phyloP scores from a whole-genome alignment of 2,888 invertebrate species.

The Zaprionus bogoriensis region DNA sequence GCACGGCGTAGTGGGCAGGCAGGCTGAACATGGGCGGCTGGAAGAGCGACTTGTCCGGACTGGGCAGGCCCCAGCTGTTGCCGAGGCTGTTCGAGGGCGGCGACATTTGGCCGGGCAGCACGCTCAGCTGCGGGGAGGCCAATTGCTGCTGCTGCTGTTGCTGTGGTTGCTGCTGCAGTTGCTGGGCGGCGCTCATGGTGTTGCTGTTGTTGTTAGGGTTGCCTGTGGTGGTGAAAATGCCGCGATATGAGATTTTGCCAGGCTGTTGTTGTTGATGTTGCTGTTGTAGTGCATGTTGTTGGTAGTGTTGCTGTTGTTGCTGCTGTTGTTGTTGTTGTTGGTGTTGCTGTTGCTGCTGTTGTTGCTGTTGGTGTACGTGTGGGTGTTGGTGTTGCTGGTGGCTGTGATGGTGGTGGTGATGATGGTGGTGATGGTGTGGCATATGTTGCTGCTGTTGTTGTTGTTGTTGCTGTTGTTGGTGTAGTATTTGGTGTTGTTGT shows the following conservation, averaged over 20 bases:
- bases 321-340: conserved; percentile 70
- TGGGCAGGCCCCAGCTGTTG: conserved; percentile 89
- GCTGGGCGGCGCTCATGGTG: conserved; percentile 64
- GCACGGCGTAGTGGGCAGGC: conserved; percentile 84
- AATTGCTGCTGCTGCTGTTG: conserved; percentile 77
- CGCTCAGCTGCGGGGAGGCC: conserved; percentile 81
- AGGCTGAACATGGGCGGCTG: conserved; percentile 87
- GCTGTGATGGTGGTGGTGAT: conserved; percentile 55
- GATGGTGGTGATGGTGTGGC: conserved; percentile 52
- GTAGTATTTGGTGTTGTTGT: conserved; percentile 82
- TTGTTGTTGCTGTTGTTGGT: conserved; percentile 72
- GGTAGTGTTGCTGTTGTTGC: conserved; percentile 80
- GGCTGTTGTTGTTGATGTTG: conserved; percentile 80
- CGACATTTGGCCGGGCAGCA: conserved; percentile 84
- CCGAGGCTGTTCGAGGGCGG: conserved; percentile 85
- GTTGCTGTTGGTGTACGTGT: conserved; percentile 75
- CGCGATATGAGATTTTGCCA: conserved; percentile 86
- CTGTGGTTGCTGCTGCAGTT: conserved; percentile 64
- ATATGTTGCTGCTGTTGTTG: conserved; percentile 68
- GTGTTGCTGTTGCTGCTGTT: conserved; percentile 72
- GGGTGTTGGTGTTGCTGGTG: conserved; percentile 70
- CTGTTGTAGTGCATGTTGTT: conserved; percentile 73
- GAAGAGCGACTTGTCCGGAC: conserved; percentile 86
- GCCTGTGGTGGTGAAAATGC: conserved; percentile 88
- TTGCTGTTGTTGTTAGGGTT: conserved; percentile 81